Base-by-base conservation (phyloP, 2,113 vertebrate genomes). In the Uria lomvia region DNA sequence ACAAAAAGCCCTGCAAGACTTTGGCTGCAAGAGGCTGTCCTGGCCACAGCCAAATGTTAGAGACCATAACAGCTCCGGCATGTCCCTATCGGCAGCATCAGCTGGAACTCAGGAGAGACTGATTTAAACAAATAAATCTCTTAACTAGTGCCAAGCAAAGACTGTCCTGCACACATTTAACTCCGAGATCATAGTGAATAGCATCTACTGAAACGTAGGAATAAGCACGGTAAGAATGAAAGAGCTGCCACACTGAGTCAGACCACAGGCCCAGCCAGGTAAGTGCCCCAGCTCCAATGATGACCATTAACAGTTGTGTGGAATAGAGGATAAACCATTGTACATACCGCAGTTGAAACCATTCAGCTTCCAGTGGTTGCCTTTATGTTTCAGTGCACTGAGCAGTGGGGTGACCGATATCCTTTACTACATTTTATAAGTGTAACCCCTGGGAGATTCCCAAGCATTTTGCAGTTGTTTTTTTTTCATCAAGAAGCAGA, bases 281-380 rank as follows among this genome's bases (percentile, higher is more conserved):
- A 17, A 56, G 92, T 58, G 36, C 11, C 19, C 8, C 49, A 65
- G 19, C 11, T 58, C 22, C 38, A 74, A 4, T 0, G 0, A 30
- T 58, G 79, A 36, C 38, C 40, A 15, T 56, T 34, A 74, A 50
- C 63, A 60, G 22, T 15, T 62, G 19, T 73, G 65, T 83, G 68
- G 50, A 45, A 42, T 2, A 58, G 45, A 66, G 36, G 10, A 24
- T n/a, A 86, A 90, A 74, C 18, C 26, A 10, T 77, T 58, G 29
- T 11, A 55, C 6, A 23, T 27, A 5, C 6, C 8, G 2, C 11
- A 43, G 38, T 58, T 86, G 20, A 70, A 86, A 76, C 15, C 30
- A 23, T 18, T 60, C 29, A 29, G 24, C 5, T 76, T 21, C 53
- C 36, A 53, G 30, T 32, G 22, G 4, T 1, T 82, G 34, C 12